Conservation (phyloP, 2,113 vertebrate species). For the Centropus unirufus region DNA sequence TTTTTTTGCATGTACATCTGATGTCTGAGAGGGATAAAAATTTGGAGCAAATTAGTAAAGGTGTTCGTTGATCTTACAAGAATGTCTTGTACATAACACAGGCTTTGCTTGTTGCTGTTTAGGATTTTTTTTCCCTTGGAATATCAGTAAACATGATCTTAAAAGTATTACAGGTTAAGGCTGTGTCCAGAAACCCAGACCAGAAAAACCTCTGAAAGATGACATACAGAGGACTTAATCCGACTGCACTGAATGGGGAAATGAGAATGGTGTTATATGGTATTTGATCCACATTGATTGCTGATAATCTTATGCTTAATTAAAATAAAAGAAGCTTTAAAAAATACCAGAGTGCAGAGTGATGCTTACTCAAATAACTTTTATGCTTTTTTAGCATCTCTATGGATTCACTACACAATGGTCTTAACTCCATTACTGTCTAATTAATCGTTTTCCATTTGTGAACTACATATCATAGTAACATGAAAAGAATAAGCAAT, state of each 20-base stretch:
- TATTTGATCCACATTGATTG: not conserved
- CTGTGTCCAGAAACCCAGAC: not conserved
- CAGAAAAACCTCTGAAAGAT: not conserved
- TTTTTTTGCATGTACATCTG: not conserved
- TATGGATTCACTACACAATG: not conserved
- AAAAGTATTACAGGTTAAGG: not conserved
- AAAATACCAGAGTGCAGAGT: not conserved
- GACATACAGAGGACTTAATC: not conserved
- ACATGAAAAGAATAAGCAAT: not conserved
- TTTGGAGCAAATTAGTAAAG: not conserved
- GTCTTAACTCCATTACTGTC: not conserved
- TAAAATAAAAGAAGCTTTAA: slow-evolving; percentile 27
- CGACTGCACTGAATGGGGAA: not conserved
- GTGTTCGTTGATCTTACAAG: not conserved
- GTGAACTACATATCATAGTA: not conserved
- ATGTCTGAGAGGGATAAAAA: not conserved
- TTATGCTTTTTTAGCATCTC: not conserved
- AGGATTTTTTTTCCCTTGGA: not conserved
- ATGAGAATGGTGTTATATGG: not conserved
- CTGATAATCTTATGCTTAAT: slow-evolving; percentile 35
- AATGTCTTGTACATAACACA: not conserved
- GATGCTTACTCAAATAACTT: not conserved
- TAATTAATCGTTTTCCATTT: slow-evolving; percentile 20
- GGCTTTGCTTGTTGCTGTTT: not conserved
- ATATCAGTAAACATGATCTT: not conserved